Conservation (phyloP, 2,888 invertebrate species). For the Vesta saturnalis region DNA sequence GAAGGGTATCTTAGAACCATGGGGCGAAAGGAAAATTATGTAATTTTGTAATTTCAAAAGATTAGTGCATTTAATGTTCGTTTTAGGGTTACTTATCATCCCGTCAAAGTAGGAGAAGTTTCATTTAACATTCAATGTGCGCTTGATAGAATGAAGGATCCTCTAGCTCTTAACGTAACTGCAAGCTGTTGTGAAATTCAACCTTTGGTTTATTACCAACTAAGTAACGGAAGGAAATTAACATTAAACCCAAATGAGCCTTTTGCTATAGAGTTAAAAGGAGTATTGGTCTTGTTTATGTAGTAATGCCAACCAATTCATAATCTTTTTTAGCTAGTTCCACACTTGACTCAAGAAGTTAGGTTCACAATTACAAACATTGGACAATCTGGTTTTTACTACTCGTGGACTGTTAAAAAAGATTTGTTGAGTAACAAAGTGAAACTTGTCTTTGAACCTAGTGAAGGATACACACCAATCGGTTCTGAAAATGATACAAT, state of each 20-base stretch:
- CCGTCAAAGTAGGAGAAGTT: slow-evolving; percentile 66
- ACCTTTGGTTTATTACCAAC: slow-evolving; percentile 63
- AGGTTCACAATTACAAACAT: slow-evolving; percentile 55
- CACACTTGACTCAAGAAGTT: slow-evolving; percentile 47
- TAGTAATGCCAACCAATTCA: neutral
- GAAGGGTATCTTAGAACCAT: slow-evolving; percentile 63
- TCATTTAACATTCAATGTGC: slow-evolving; percentile 68
- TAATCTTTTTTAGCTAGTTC: slow-evolving; percentile 48
- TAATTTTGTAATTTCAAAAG: slow-evolving; percentile 52
- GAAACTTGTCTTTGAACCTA: slow-evolving; percentile 36
- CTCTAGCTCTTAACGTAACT: slow-evolving; percentile 65
- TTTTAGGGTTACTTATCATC: slow-evolving; percentile 66
- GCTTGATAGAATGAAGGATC: slow-evolving; percentile 65
- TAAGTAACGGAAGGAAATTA: slow-evolving; percentile 46
- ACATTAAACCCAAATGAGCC: slow-evolving; percentile 49
- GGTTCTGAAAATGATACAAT: slow-evolving; percentile 30
- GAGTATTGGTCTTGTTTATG: slow-evolving; percentile 47
- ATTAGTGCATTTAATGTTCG: slow-evolving; percentile 14
- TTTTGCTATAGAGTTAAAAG: slow-evolving; percentile 59
- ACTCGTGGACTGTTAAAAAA: slow-evolving; percentile 55
- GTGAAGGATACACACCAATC: slow-evolving; percentile 45
- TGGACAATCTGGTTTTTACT: slow-evolving; percentile 57
- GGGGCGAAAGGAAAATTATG: slow-evolving; percentile 65
- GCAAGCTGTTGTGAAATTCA: slow-evolving; percentile 66
- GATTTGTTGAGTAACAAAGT: slow-evolving; percentile 42